Evolutionary conservation across 2,888 invertebrate species (phyloP), one percentile per base, ranked within the genome.

Genomic region (Eilema caniola): DNA sequence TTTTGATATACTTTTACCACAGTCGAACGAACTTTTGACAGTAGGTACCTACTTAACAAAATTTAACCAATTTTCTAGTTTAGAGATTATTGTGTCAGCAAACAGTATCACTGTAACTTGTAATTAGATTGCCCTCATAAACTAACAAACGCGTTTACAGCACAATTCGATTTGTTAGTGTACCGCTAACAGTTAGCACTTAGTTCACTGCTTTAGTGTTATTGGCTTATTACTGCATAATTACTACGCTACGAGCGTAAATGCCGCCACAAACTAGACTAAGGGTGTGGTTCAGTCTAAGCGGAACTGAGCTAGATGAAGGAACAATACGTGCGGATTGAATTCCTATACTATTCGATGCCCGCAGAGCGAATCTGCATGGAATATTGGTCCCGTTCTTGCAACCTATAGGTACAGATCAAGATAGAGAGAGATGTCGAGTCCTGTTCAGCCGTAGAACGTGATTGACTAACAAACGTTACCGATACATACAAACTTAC

Each of bases 221-320:
- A 86, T 85, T 84, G 75, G 74, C 76, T 74, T 80, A 85, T 85
- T 85, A 86, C 80, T 83, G 77, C 76, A 78, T 82, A 83, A 86
- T 83, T 79, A 83, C 65, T 71, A n/a, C 10, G 20, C 70, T 67
- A 23, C 60, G 65, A 71, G 62, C 69, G 66, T 73, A 64, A 71
- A 65, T 78, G 60, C 31, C n/a, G 62, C 57, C n/a, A 28, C 41
- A 60, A 73, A 64, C 53, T 66, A 63, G 33, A 31, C 28, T 60
- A 23, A 37, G n/a, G n/a, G 12, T 41, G 33, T 65, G 16, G 65
- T 66, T 66, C 57, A 16, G 20, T 31, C 23, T 23, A 24, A 56
- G 31, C 47, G 47, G 53, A 28, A n/a, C 20, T 53, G 53, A 62
- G 37, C 61, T 28, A 3, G 11, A 11, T 31, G 20, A 5, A 37